These are phyloP conservation scores for Lethrus apterus DNA, from an alignment of 1,140 invertebrate species.

Conservation along the genomic window DNA sequence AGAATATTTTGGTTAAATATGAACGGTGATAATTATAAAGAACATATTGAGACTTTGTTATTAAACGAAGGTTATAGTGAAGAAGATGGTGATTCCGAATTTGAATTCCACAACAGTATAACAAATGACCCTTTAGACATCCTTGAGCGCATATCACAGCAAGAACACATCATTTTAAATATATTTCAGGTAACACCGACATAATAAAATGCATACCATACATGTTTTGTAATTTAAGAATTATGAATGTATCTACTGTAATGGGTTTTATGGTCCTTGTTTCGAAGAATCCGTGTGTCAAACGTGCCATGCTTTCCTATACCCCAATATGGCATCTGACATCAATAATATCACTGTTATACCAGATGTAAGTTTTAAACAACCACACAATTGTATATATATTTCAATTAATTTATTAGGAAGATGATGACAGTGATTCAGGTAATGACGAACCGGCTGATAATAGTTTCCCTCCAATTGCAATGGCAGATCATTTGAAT, in stretches of 20 bases:
- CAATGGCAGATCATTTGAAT: background rate
- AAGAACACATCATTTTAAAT: too few relatives aligned
- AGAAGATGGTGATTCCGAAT: too few relatives aligned
- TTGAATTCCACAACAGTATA: too few relatives aligned
- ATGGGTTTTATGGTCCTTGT: slow-evolving; percentile 87
- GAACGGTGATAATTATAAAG: too few relatives aligned
- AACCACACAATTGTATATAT: slow-evolving; percentile 30
- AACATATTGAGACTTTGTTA: too few relatives aligned
- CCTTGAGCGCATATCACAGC: too few relatives aligned
- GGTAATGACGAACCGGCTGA: slow-evolving; percentile 90
- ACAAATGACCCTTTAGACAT: too few relatives aligned
- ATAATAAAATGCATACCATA: too few relatives aligned
- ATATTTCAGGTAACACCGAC: too few relatives aligned
- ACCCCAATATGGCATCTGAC: slow-evolving; percentile 65
- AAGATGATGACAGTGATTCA: slow-evolving; percentile 68
- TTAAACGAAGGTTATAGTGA: too few relatives aligned
- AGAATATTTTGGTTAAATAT: too few relatives aligned
- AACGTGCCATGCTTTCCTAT: slow-evolving; percentile 87
- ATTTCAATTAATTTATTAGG: background rate
- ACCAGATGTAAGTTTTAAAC: slow-evolving; percentile 38
- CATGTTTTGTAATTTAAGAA: too few relatives aligned
- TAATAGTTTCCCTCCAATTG: slow-evolving; percentile 39
- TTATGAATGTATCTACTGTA: slow-evolving; percentile 49
- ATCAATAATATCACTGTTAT: slow-evolving; percentile 50
- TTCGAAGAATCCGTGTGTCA: slow-evolving; percentile 88